Evolutionary conservation across 2,888 invertebrate species (phyloP).

Genomic region (Cantharis rustica): DNA sequence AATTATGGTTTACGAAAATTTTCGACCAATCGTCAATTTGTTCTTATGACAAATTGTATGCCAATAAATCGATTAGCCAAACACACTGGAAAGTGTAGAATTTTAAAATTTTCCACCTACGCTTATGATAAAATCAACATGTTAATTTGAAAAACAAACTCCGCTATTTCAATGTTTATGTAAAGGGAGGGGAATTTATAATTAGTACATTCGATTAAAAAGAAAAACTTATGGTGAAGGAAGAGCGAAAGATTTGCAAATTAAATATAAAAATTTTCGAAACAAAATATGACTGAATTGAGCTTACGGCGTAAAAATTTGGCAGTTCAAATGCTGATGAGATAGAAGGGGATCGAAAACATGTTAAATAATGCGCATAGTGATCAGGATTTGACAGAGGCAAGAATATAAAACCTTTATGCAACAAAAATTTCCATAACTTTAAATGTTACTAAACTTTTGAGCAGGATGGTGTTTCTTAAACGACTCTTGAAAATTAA

Average conservation of each 20-base stretch:
- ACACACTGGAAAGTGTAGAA: not conserved
- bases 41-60: not conserved
- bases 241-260: not conserved
- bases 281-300: not conserved
- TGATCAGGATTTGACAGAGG: not conserved
- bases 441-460: not conserved
- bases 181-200: not conserved
- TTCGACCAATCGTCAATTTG: not conserved
- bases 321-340: not conserved
- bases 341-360: not conserved
- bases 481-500: not conserved
- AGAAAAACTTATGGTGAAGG: not conserved
- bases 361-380: conserved; percentile 17
- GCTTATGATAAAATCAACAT: not conserved
- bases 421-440: not conserved
- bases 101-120: not conserved
- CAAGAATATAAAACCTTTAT: not conserved
- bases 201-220: not conserved
- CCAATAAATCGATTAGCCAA: not conserved
- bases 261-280: conserved; percentile 10
- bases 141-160: not conserved
- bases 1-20: not conserved
- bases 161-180: not conserved
- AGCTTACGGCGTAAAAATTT: conserved; percentile 6
- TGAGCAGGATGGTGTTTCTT: not conserved